phyloP scores from a whole-genome alignment of 2,113 vertebrate genomes.

The Eulacestoma nigropectus region DNA sequence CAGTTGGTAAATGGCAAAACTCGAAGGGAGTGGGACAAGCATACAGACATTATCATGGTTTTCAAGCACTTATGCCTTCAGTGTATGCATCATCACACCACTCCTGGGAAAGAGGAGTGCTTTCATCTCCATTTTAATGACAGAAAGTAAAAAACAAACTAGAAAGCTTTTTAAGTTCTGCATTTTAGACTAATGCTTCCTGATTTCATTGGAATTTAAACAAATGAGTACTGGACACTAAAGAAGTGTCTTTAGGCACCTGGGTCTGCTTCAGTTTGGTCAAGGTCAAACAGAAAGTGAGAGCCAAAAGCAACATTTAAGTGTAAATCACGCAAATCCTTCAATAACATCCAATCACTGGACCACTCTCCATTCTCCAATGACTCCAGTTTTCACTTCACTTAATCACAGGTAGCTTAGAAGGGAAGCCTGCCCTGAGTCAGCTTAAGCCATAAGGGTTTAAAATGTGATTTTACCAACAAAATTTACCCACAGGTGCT shows the following conservation, averaged over 20 bases:
- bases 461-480: background rate
- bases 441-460: background rate
- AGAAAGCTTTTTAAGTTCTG: background rate
- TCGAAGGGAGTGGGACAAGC: background rate
- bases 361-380: background rate
- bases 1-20: background rate
- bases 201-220: background rate
- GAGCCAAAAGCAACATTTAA: background rate
- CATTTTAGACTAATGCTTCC: background rate
- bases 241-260: background rate
- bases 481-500: background rate
- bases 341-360: background rate
- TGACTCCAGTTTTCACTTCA: background rate
- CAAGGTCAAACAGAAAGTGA: background rate
- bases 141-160: background rate
- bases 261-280: background rate
- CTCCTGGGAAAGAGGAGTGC: background rate
- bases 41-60: background rate
- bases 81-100: background rate
- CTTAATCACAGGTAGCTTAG: background rate
- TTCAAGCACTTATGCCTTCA: background rate
- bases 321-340: background rate
- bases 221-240: background rate
- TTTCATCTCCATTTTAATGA: background rate
- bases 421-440: background rate